Evolutionary conservation across 2,888 invertebrate species (phyloP).

Genomic region (Didymodactylos carnosus): DNA sequence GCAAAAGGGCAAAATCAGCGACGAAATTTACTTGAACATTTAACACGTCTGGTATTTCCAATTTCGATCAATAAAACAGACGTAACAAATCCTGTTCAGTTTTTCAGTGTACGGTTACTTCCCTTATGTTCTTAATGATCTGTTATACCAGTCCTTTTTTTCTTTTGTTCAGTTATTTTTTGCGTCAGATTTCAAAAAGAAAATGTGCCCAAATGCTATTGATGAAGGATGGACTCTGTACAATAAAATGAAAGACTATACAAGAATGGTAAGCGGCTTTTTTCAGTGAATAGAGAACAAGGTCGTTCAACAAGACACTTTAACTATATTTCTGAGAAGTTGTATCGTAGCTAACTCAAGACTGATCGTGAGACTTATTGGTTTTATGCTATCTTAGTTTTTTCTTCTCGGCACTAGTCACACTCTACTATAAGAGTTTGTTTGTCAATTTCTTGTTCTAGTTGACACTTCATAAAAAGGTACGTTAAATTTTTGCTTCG

Average conservation of each 20-base stretch:
- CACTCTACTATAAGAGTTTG: too few species aligned
- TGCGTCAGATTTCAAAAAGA: background rate
- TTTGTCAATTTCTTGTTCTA: too few species aligned
- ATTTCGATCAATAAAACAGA: background rate
- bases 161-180: background rate
- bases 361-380: too few species aligned
- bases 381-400: too few species aligned
- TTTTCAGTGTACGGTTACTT: background rate
- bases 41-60: background rate
- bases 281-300: too few species aligned
- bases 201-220: background rate
- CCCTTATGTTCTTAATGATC: too few species aligned
- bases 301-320: too few species aligned
- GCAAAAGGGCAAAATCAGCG: background rate
- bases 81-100: background rate
- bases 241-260: constrained; percentile 11
- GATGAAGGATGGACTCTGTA: constrained; percentile 7
- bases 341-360: too few species aligned
- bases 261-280: constrained; percentile 6
- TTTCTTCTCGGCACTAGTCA: too few species aligned
- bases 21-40: constrained; percentile 1
- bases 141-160: background rate
- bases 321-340: too few species aligned
- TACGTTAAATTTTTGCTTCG: too few species aligned
- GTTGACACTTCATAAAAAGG: too few species aligned